Conservation (phyloP, 1,140 invertebrate species). For the Samia ricini region DNA sequence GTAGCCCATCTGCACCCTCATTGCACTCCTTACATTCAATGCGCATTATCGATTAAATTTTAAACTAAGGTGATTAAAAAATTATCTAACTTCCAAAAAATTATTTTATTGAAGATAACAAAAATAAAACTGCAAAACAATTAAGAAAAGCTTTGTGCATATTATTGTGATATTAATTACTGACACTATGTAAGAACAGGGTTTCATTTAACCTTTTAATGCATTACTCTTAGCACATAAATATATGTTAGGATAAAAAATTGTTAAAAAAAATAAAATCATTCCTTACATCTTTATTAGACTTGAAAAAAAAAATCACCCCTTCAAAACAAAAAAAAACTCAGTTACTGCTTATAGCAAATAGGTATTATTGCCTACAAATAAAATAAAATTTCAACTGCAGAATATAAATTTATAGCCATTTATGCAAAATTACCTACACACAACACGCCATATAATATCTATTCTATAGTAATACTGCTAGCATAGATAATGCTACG, state of each 20-base stretch:
- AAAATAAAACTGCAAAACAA: conserved; percentile 34
- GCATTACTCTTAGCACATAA: no score
- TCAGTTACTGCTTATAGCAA: no score
- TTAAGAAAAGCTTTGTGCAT: conserved; percentile 54
- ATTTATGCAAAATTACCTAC: not conserved
- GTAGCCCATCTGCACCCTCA: conserved; percentile 78
- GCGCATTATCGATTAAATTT: conserved; percentile 48
- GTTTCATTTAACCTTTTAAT: not conserved
- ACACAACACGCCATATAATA: not conserved
- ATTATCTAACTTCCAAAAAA: not conserved
- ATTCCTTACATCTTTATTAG: not conserved
- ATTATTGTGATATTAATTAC: conserved; percentile 11
- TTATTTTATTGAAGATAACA: not conserved
- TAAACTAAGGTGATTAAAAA: conserved; percentile 28
- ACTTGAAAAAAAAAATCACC: not conserved
- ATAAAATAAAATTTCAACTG: conserved; percentile 6
- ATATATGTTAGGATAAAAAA: not conserved
- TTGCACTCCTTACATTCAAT: conserved; percentile 64
- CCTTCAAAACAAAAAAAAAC: not conserved
- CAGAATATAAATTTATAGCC: not conserved
- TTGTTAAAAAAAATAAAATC: not conserved
- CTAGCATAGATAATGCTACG: conserved; percentile 14
- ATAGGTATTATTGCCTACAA: not conserved
- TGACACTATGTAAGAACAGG: not conserved
- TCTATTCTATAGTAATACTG: not conserved